Percentiles rank a stretch among this genome's conserved stretches.
phyloP scores from a whole-genome alignment of 2,888 invertebrate genomes.

The Noctua comes region DNA sequence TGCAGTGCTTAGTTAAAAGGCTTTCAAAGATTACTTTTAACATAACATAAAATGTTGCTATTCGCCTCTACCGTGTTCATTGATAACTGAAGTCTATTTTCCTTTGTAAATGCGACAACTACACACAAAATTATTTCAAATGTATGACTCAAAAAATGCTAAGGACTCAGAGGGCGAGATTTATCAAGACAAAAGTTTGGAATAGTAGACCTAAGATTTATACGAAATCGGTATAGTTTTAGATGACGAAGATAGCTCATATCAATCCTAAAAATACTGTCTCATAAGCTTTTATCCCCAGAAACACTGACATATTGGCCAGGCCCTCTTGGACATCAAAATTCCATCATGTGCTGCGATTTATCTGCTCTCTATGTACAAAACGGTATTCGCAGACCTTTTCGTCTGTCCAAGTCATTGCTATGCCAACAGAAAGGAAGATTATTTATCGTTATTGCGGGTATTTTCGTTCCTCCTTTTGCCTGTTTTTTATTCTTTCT shows the following conservation, averaged over 20 bases:
- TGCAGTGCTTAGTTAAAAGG: slow-evolving; percentile 18
- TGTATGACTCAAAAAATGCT: not conserved
- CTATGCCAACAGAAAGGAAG: slow-evolving; percentile 56
- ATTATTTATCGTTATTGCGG: slow-evolving; percentile 65
- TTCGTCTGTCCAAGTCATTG: slow-evolving; percentile 56
- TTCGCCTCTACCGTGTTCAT: not conserved
- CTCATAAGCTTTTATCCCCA: slow-evolving; percentile 38
- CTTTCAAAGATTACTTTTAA: slow-evolving; percentile 18
- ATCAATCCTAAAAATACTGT: slow-evolving; percentile 39
- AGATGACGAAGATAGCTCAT: slow-evolving; percentile 47
- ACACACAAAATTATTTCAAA: not conserved
- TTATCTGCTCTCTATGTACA: slow-evolving; percentile 47
- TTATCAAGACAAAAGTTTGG: not conserved
- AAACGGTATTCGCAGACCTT: slow-evolving; percentile 53
- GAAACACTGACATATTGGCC: slow-evolving; percentile 51
- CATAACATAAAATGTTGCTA: not conserved
- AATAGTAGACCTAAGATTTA: slow-evolving; percentile 9
- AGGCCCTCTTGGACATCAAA: slow-evolving; percentile 55
- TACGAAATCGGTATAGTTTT: slow-evolving; percentile 21
- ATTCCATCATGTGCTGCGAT: slow-evolving; percentile 58
- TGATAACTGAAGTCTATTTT: not conserved
- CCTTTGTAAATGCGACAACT: not conserved
- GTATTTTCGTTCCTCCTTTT: slow-evolving; percentile 48
- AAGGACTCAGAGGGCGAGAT: not conserved
- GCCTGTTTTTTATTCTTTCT: slow-evolving; percentile 56